Base-by-base conservation (phyloP, 2,888 invertebrate genomes). In the Sphaerophoria rueppellii region DNA sequence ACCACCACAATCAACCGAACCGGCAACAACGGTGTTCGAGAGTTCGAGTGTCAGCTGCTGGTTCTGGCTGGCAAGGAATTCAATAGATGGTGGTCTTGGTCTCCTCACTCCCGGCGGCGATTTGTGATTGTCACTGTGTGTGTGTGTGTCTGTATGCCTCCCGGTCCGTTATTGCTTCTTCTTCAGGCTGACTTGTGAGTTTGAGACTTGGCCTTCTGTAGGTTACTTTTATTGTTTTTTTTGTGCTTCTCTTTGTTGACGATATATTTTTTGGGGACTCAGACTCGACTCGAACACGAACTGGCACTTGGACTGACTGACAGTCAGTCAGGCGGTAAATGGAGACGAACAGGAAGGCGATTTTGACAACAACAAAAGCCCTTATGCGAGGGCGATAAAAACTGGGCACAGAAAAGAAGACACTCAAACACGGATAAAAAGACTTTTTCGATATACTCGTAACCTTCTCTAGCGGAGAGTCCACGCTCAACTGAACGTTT, bases 401-500 rank as follows among this genome's bases (percentile, higher is more conserved):
- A 35, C 14, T 34, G 24, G 60, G 40, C 40, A 43, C 34, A 34
- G 7, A 40, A 9, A 40, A 43, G 40, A 57, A 43, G 40, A 63
- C 54, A 60, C 54, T 24, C 24, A 24, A 24, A 24, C 24, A 24
- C 24, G 24, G 24, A 54, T 50, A 72, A 52, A 55, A 72, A 40
- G 32, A 46, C 76, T 58, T 73, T 37, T 65, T 34, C 61, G 43
- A 48, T 37, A 43, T 9, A 43, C 16, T 52, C 52, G 60, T 16
- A 82, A 83, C 82, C 86, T 81, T 85, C 81, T 77, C 85, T 73
- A 77, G 76, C 85, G 35, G 85, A 85, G 85, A 85, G 85, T 85
- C 85, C 76, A 85, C 85, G 85, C 85, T 85, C 81, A 81, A 85
- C 85, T 85, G 76, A 85, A 85, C 85, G 85, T 85, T 85, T 81